Evolutionary conservation across 2,888 invertebrate genomes (phyloP).

Genomic region (Synanthedon vespiformis): DNA sequence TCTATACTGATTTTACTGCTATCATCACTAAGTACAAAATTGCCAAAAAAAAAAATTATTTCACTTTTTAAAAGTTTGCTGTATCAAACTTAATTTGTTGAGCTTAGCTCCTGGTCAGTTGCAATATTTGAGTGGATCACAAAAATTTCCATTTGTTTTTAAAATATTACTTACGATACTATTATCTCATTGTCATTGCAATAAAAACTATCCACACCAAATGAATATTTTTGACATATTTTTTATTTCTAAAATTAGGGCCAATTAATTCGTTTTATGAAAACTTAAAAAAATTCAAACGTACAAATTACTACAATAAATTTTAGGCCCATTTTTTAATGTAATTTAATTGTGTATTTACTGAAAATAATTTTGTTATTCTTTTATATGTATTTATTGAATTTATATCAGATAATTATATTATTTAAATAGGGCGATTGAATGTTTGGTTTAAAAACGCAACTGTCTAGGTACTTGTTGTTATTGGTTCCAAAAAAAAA

Average conservation of each 20-base stretch:
- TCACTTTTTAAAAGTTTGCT: background rate
- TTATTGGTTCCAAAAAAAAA: constrained; percentile 39
- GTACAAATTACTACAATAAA: background rate
- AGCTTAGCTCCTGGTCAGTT: constrained; percentile 16
- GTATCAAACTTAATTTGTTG: constrained; percentile 9
- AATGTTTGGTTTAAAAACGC: constrained; percentile 19
- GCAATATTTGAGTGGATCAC: constrained; percentile 25
- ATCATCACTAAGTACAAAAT: constrained; percentile 68
- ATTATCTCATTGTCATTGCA: constrained; percentile 9
- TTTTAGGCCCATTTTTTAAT: background rate
- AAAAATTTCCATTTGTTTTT: constrained; percentile 28
- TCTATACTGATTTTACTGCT: constrained; percentile 26
- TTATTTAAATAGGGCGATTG: constrained; percentile 21
- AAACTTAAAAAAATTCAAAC: too few relatives aligned
- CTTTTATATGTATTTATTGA: constrained; percentile 22
- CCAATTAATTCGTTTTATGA: constrained; percentile 5
- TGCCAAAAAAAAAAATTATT: constrained; percentile 57
- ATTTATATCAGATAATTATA: constrained; percentile 27
- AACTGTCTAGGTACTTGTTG: constrained; percentile 53
- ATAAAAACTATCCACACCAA: background rate
- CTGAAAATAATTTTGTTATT: constrained; percentile 7
- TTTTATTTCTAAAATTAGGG: constrained; percentile 2
- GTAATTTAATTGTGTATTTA: background rate
- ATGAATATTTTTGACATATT: constrained; percentile 7
- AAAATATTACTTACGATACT: constrained; percentile 24